phyloP scores from a whole-genome alignment of 2,888 invertebrate species.

The Amiota minor region DNA sequence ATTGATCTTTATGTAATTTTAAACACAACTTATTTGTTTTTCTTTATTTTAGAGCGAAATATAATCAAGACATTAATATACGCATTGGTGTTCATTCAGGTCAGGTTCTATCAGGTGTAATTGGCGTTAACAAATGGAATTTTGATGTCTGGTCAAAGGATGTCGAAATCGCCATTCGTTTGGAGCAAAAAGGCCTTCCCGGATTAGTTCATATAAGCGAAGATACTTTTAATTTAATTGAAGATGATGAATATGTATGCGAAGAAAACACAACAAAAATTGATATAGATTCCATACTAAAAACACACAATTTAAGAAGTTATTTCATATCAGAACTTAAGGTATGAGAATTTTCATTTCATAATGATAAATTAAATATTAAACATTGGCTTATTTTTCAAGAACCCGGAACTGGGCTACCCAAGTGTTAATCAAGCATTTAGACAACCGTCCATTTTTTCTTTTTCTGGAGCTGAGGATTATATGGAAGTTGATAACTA shows the following conservation, averaged over 20 bases:
- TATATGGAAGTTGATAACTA: slow-evolving; percentile 75
- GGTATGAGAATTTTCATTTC: slow-evolving; percentile 65
- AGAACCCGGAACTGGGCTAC: neutral
- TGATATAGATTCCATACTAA: slow-evolving; percentile 79
- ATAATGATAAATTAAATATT: neutral
- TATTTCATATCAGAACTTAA: slow-evolving; percentile 80
- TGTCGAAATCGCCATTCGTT: slow-evolving; percentile 92
- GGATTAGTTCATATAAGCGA: slow-evolving; percentile 92
- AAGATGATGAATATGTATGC: slow-evolving; percentile 78
- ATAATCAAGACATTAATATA: slow-evolving; percentile 91
- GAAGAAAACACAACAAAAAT: slow-evolving; percentile 81
- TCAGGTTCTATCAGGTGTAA: slow-evolving; percentile 88
- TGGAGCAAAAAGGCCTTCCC: slow-evolving; percentile 91
- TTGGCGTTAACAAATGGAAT: slow-evolving; percentile 94
- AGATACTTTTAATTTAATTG: slow-evolving; percentile 82
- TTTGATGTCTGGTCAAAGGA: slow-evolving; percentile 95
- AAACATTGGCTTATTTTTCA: neutral
- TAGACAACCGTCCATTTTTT: too few species aligned
- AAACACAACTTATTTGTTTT: neutral
- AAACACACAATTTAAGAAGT: slow-evolving; percentile 83
- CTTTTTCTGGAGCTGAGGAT: too few species aligned
- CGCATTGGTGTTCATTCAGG: slow-evolving; percentile 95
- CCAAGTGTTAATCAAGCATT: neutral
- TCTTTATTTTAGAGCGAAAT: slow-evolving; percentile 77
- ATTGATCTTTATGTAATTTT: neutral